Conservation (phyloP, 2,888 invertebrate genomes). For the Xanthia togata region DNA sequence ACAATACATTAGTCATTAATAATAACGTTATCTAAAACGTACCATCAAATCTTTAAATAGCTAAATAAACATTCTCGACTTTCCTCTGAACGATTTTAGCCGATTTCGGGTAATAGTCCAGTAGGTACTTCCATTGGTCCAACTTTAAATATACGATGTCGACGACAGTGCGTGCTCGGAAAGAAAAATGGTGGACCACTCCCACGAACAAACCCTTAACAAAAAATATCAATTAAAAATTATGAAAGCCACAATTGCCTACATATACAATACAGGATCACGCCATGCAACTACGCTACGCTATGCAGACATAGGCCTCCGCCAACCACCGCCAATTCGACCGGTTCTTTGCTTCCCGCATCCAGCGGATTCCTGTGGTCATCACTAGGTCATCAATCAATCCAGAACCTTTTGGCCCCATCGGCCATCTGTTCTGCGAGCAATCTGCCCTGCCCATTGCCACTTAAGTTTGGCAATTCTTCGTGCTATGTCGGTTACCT, state of each 20-base stretch:
- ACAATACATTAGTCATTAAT: slow-evolving; percentile 24
- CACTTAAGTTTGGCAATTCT: no score
- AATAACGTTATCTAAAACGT: slow-evolving; percentile 19
- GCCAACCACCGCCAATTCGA: no score
- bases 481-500: no score
- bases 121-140: slow-evolving; percentile 88
- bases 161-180: slow-evolving; percentile 88
- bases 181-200: slow-evolving; percentile 89
- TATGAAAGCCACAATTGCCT: neutral
- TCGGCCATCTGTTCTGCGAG: no score
- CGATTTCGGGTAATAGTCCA: slow-evolving; percentile 86
- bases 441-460: no score
- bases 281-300: neutral
- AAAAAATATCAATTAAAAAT: slow-evolving; percentile 58
- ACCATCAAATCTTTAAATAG: slow-evolving; percentile 71
- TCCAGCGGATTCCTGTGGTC: no score
- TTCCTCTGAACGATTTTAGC: slow-evolving; percentile 84
- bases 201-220: slow-evolving; percentile 88
- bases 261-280: neutral
- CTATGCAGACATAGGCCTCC: no score
- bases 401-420: no score
- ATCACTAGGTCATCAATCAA: no score
- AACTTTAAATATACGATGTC: slow-evolving; percentile 88
- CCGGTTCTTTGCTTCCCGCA: no score
- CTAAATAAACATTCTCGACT: slow-evolving; percentile 87